Conservation (phyloP, 2,888 invertebrate genomes). For the Yponomeuta plumbellus region DNA sequence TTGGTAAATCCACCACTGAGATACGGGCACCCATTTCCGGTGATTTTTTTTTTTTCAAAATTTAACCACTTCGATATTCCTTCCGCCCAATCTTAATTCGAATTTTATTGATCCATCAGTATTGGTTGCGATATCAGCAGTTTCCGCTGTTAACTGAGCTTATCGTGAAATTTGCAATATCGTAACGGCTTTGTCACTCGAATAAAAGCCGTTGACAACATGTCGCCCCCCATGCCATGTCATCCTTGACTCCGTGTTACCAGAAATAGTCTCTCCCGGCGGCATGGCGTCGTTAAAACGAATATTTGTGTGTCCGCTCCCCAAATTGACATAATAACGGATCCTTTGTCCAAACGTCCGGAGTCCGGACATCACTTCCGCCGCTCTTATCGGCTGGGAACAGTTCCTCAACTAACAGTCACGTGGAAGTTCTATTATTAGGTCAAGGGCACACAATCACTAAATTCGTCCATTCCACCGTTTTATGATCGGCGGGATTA, state of each 20-base stretch:
- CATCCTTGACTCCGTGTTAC: conserved; percentile 6
- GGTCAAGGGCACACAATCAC: conserved; percentile 13
- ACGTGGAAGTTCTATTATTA: neutral
- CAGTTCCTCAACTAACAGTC: conserved; percentile 37
- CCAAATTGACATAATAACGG: conserved; percentile 57
- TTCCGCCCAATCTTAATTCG: neutral
- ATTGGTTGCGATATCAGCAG: neutral
- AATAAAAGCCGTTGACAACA: neutral
- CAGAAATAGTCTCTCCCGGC: conserved; percentile 11
- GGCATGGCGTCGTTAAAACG: conserved; percentile 8
- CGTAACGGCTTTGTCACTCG: neutral
- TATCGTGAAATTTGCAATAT: neutral
- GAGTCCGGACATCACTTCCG: conserved; percentile 57
- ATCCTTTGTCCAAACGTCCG: conserved; percentile 50
- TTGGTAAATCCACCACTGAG: too few species aligned
- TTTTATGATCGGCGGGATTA: conserved; percentile 12
- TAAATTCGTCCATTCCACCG: neutral
- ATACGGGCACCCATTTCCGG: neutral
- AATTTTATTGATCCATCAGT: conserved; percentile 1
- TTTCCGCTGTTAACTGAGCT: neutral
- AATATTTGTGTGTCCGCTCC: conserved; percentile 19
- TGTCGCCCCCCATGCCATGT: conserved; percentile 3
- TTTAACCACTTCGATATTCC: neutral
- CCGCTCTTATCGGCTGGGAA: conserved; percentile 63
- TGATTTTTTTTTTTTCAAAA: neutral